phyloP scores from a whole-genome alignment of 2,888 invertebrate species.

The Leptopilina drosophilae region DNA sequence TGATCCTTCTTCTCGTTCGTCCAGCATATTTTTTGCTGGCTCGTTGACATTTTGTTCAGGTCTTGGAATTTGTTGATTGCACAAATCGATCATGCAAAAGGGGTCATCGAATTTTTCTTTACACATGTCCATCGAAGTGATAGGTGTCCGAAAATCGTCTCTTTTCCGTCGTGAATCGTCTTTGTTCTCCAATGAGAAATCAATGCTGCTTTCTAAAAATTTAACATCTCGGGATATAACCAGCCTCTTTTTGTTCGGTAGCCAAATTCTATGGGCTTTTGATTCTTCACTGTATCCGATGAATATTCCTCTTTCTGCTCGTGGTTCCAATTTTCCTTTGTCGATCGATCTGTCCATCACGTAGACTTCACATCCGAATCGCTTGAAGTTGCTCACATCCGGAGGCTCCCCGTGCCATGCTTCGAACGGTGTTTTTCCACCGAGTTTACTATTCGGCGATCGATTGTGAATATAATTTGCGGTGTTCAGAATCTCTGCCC shows the following conservation, averaged over 20 bases:
- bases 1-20: too few species aligned
- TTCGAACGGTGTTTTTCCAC: constrained; percentile 54
- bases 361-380: constrained; percentile 58
- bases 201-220: constrained; percentile 43
- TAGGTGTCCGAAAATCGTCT: background rate
- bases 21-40: too few species aligned
- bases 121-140: too few species aligned
- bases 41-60: too few species aligned
- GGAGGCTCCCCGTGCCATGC: constrained; percentile 51
- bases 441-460: constrained; percentile 21
- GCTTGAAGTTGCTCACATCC: constrained; percentile 53
- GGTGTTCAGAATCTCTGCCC: constrained; percentile 52
- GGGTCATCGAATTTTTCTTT: too few species aligned
- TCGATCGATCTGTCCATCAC: constrained; percentile 36
- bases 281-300: constrained; percentile 51
- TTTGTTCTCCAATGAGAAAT: background rate
- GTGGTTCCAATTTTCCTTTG: constrained; percentile 48
- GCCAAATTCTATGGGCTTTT: constrained; percentile 53
- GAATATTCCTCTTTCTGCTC: constrained; percentile 50
- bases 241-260: constrained; percentile 47
- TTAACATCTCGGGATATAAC: constrained; percentile 51
- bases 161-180: too few species aligned
- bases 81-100: too few species aligned
- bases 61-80: too few species aligned
- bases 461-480: constrained; percentile 59